Evolutionary conservation across 2,888 invertebrate species (phyloP).

Genomic region (Aphidoletes aphidimyza): DNA sequence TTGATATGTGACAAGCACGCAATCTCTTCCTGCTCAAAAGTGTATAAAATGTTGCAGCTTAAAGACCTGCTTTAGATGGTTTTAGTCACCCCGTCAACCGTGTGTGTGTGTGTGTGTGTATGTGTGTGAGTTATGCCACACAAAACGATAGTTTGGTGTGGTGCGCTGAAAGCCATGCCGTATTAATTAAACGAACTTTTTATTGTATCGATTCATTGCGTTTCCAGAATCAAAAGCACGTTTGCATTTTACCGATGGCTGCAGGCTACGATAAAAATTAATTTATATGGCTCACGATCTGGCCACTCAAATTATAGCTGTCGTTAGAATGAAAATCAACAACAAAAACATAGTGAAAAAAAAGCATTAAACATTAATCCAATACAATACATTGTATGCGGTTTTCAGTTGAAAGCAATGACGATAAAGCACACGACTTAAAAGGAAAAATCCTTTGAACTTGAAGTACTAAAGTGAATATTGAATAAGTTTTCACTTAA

Average conservation of each 20-base stretch:
- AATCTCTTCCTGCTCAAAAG: not conserved
- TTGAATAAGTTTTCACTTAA: conserved; percentile 34
- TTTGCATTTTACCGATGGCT: conserved; percentile 35
- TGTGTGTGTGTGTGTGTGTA: too few species aligned
- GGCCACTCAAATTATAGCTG: not conserved
- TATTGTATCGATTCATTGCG: not conserved
- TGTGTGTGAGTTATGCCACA: conserved; percentile 25
- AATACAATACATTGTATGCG: conserved; percentile 37
- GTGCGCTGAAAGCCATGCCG: not conserved
- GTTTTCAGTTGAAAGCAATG: not conserved
- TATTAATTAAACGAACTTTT: conserved; percentile 53
- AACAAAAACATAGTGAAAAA: too few species aligned
- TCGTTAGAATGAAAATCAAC: too few species aligned
- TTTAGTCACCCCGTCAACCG: too few species aligned
- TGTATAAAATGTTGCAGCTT: too few species aligned
- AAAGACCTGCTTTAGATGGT: too few species aligned
- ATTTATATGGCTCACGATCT: not conserved
- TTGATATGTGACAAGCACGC: conserved; percentile 49
- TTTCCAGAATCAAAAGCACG: not conserved
- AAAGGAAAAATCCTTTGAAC: conserved; percentile 21
- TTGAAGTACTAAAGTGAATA: conserved; percentile 40
- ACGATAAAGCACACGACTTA: not conserved
- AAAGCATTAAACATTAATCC: not conserved
- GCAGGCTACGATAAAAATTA: conserved; percentile 36
- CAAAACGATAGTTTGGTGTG: not conserved